Conservation (phyloP, 64 coral and sea anemone species). For the Porites lutea region DNA sequence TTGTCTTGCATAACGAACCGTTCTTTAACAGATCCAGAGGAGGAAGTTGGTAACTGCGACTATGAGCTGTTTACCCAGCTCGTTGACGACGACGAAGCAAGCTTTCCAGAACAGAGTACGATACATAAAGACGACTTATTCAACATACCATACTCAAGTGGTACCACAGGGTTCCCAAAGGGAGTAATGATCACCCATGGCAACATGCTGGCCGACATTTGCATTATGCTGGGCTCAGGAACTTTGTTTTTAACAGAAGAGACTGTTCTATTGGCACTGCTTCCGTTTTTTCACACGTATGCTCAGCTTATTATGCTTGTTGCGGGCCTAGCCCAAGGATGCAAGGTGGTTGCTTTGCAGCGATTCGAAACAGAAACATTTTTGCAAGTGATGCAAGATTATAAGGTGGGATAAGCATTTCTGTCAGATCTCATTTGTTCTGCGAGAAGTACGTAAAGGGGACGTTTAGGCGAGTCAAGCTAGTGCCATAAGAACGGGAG, state of each 20-base stretch:
- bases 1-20: neutral
- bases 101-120: conserved; percentile 29
- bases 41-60: conserved; percentile 8
- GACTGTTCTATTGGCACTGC: neutral
- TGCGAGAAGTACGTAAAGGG: no score
- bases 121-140: conserved; percentile 66
- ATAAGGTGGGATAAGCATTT: conserved; percentile 19
- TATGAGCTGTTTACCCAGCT: conserved; percentile 33
- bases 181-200: conserved; percentile 80
- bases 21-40: neutral
- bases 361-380: conserved; percentile 40
- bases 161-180: conserved; percentile 76
- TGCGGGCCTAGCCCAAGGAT: neutral
- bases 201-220: conserved; percentile 40
- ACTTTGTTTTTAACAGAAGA: neutral
- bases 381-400: conserved; percentile 52
- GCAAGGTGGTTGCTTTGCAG: conserved; percentile 1
- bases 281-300: conserved; percentile 47
- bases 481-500: no score
- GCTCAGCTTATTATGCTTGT: conserved; percentile 23
- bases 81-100: conserved; percentile 44
- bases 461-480: no score
- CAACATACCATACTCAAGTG: conserved; percentile 69
- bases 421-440: neutral
- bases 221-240: neutral